phyloP scores from a whole-genome alignment of 1,140 invertebrate genomes.

The Antheraea pernyi region DNA sequence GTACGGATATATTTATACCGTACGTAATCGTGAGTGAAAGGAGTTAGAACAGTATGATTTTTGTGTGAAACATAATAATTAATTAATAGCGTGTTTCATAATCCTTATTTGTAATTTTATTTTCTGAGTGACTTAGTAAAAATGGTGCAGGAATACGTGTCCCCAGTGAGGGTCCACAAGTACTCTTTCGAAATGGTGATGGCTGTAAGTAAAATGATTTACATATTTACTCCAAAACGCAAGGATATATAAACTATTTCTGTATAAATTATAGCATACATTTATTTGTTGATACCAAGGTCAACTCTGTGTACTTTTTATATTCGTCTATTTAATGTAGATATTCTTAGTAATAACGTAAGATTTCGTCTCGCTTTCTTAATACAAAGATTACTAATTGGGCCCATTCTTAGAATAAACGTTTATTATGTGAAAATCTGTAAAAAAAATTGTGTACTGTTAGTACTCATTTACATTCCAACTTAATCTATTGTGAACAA shows the following conservation, averaged over 20 bases:
- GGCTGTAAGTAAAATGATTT: conserved; percentile 86
- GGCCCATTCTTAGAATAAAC: no score
- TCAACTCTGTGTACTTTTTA: not conserved
- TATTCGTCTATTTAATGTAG: not conserved
- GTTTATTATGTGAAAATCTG: no score
- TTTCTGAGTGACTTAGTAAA: conserved; percentile 48
- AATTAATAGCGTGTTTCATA: conserved; percentile 39
- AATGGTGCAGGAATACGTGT: conserved; percentile 99
- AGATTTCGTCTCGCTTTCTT: not conserved
- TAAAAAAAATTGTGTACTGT: no score
- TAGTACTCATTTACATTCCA: not conserved
- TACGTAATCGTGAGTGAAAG: conserved; percentile 54
- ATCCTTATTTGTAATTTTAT: conserved; percentile 45
- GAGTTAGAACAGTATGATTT: conserved; percentile 51
- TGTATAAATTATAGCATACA: not conserved
- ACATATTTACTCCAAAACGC: no score
- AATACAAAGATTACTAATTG: no score
- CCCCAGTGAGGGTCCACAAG: conserved; percentile 97
- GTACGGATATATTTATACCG: conserved; percentile 55
- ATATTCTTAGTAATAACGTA: not conserved
- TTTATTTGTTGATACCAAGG: not conserved
- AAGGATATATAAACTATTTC: no score
- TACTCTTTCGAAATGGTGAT: conserved; percentile 98
- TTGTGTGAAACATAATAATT: conserved; percentile 47
- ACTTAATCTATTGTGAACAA: no score